These are phyloP conservation scores for Centropus bengalensis DNA, from an alignment of 2,113 vertebrate genomes.

Conservation along the genomic window DNA sequence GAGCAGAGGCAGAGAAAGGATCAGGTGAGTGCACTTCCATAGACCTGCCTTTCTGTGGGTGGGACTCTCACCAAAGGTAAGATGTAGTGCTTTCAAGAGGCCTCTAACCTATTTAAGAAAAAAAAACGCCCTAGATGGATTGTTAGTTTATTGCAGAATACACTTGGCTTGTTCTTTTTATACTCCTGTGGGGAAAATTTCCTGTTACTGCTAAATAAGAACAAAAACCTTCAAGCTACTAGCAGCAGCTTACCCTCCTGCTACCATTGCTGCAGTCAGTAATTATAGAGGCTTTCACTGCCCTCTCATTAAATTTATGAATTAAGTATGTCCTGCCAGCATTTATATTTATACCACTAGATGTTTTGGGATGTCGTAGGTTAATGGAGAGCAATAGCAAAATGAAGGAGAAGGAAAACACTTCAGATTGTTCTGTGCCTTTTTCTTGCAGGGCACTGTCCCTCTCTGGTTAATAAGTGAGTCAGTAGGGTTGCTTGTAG, in stretches of 20 bases:
- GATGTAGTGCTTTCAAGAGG: background rate
- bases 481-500: background rate
- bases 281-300: constrained; percentile 21
- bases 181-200: background rate
- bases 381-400: background rate
- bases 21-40: background rate
- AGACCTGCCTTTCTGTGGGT: background rate
- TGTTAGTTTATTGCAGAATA: background rate
- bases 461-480: background rate
- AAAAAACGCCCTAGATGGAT: background rate
- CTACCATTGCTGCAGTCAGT: background rate
- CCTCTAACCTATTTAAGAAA: background rate
- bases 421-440: background rate
- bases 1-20: background rate
- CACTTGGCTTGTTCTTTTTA: background rate
- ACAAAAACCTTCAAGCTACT: background rate
- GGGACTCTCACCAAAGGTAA: background rate
- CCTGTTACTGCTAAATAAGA: background rate
- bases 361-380: background rate
- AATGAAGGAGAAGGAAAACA: background rate
- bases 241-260: background rate
- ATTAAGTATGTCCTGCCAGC: constrained; percentile 13
- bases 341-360: background rate
- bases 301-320: constrained; percentile 32
- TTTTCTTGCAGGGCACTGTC: background rate